A percentile compares a stretch with the other conserved stretches of the same genome.
These are phyloP conservation scores for Tricholaema leucomelas DNA, from an alignment of 2,113 vertebrate genomes.

Conservation along the genomic window DNA sequence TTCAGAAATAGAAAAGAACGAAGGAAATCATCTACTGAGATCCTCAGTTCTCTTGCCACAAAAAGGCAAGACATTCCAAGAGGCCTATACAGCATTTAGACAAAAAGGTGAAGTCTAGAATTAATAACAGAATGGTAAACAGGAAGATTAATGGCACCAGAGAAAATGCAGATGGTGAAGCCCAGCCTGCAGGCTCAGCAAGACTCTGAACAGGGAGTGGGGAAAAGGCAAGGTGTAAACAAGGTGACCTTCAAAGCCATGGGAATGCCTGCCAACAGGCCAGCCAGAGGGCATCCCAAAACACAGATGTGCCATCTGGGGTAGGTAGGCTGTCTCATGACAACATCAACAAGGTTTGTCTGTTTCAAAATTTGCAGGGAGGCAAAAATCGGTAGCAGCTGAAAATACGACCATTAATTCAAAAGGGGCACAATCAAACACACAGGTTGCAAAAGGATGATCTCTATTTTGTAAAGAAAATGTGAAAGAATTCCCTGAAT, in stretches of 20 bases:
- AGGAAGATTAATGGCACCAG: constrained; percentile 59
- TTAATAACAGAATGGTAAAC: constrained; percentile 71
- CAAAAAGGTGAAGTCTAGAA: constrained; percentile 67
- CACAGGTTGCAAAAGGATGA: background rate
- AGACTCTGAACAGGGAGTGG: constrained; percentile 26
- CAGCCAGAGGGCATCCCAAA: constrained; percentile 43
- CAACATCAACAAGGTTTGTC: constrained; percentile 19
- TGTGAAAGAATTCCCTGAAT: background rate
- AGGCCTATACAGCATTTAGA: constrained; percentile 62
- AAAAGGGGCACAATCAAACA: background rate
- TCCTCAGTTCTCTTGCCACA: constrained; percentile 28
- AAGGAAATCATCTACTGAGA: constrained; percentile 25
- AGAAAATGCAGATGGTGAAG: constrained; percentile 72
- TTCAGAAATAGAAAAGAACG: constrained; percentile 46
- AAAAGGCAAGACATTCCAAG: constrained; percentile 53
- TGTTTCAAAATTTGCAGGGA: constrained; percentile 28
- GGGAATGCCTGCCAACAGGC: constrained; percentile 43
- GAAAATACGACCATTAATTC: background rate
- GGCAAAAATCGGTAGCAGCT: background rate
- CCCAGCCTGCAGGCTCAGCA: constrained; percentile 69
- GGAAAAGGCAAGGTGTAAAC: background rate
- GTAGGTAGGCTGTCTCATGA: constrained; percentile 39
- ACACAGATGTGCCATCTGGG: constrained; percentile 65
- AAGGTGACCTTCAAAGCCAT: constrained; percentile 56
- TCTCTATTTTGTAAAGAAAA: background rate